Evolutionary conservation across 2,797 vertebrate genomes (phyloP).

Genomic region (Microchirus variegatus): DNA sequence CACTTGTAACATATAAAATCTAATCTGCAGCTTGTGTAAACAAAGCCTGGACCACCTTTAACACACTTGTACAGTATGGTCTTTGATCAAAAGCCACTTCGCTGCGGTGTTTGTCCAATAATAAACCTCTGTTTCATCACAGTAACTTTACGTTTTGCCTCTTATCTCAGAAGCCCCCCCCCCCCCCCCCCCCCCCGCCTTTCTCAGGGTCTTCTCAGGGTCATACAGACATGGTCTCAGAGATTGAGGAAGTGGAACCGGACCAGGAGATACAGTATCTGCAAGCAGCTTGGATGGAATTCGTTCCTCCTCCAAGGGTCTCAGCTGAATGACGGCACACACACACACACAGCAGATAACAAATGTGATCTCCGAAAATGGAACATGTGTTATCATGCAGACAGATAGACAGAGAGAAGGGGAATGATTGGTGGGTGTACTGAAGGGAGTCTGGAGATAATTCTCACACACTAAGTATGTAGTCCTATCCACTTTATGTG

Average conservation of each 20-base stretch:
- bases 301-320: conserved; percentile 44
- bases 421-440: conserved; percentile 15
- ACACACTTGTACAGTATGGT: conserved; percentile 14
- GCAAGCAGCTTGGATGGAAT: conserved; percentile 27
- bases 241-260: conserved; percentile 59
- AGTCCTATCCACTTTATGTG: background rate
- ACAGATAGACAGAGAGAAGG: conserved; percentile 19
- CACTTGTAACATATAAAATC: conserved; percentile 27
- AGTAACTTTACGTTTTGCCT: conserved; percentile 28
- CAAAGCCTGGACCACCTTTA: conserved; percentile 44
- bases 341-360: conserved; percentile 46
- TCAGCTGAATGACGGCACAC: conserved; percentile 22
- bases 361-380: conserved; percentile 23
- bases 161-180: conserved; percentile 28
- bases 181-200: background rate
- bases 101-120: conserved; percentile 26
- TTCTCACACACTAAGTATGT: conserved; percentile 25
- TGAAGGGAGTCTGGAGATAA: conserved; percentile 9
- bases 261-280: conserved; percentile 45
- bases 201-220: conserved; percentile 33
- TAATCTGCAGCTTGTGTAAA: conserved; percentile 51
- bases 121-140: conserved; percentile 24
- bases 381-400: conserved; percentile 52
- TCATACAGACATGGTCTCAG: conserved; percentile 36
- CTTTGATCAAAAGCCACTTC: conserved; percentile 43